These are phyloP conservation scores for Drosophila burlai DNA, from an alignment of 1,140 invertebrate species.

Conservation along the genomic window DNA sequence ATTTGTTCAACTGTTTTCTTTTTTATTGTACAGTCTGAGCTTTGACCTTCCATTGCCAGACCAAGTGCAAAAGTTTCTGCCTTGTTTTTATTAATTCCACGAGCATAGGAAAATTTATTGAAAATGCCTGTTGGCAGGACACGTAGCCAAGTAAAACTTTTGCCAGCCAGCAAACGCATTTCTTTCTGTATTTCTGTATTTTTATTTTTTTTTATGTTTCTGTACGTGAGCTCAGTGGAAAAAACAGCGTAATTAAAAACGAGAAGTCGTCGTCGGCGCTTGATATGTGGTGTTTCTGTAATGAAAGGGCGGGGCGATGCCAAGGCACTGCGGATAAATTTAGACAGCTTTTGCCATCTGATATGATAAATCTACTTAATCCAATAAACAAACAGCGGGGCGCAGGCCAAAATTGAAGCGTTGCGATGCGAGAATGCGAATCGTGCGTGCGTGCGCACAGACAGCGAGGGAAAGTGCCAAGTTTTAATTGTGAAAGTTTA, in stretches of 20 bases:
- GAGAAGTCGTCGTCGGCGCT: slow-evolving; percentile 31
- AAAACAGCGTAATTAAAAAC: slow-evolving; percentile 78
- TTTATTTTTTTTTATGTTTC: slow-evolving; percentile 17
- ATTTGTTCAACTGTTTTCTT: background rate
- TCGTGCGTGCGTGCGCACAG: slow-evolving; percentile 53
- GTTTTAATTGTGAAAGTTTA: slow-evolving; percentile 82
- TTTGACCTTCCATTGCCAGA: slow-evolving; percentile 42
- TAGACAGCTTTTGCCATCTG: slow-evolving; percentile 60
- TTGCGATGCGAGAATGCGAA: slow-evolving; percentile 52
- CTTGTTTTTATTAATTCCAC: slow-evolving; percentile 49
- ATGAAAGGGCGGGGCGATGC: slow-evolving; percentile 9
- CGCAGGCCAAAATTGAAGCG: slow-evolving; percentile 55
- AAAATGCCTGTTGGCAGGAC: slow-evolving; percentile 75
- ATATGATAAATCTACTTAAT: slow-evolving; percentile 83
- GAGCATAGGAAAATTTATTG: slow-evolving; percentile 63
- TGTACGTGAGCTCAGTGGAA: slow-evolving; percentile 65
- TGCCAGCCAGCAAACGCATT: slow-evolving; percentile 48
- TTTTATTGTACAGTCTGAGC: slow-evolving; percentile 3
- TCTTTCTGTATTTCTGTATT: slow-evolving; percentile 16
- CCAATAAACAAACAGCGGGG: slow-evolving; percentile 70
- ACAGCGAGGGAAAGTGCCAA: slow-evolving; percentile 64
- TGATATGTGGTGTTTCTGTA: slow-evolving; percentile 43
- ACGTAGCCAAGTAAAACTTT: slow-evolving; percentile 74
- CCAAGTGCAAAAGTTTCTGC: slow-evolving; percentile 68
- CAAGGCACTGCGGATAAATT: slow-evolving; percentile 55